These are phyloP conservation scores for Stictocephala bisonia DNA, from an alignment of 2,888 invertebrate species.

Conservation along the genomic window DNA sequence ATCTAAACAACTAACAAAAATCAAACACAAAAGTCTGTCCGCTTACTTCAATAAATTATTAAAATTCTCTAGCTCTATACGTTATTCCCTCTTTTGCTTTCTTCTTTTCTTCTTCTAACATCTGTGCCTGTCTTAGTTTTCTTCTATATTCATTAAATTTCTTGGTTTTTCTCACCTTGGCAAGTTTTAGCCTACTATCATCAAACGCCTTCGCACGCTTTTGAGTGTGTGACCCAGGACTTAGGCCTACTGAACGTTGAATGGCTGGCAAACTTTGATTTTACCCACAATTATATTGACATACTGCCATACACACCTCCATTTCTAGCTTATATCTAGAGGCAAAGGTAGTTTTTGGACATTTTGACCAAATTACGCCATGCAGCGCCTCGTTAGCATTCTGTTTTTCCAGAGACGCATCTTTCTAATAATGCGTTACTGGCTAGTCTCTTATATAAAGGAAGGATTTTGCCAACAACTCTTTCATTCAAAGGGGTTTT, in stretches of 20 bases:
- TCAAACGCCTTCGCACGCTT: conserved; percentile 1
- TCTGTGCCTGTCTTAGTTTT: conserved; percentile 15
- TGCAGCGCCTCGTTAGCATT: conserved; percentile 32
- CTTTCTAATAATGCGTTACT: neutral
- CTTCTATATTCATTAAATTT: conserved; percentile 32
- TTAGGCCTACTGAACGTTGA: neutral
- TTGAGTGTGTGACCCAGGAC: neutral
- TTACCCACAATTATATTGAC: conserved; percentile 21
- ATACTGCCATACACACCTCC: neutral
- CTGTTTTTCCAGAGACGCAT: conserved; percentile 27
- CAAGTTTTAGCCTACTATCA: conserved; percentile 22
- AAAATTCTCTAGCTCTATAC: conserved; percentile 26
- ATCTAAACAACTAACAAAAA: too few relatives aligned
- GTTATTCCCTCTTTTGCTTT: conserved; percentile 21
- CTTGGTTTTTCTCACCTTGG: conserved; percentile 7
- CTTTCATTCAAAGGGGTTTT: conserved; percentile 40
- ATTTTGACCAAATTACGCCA: conserved; percentile 32
- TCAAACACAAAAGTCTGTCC: too few relatives aligned
- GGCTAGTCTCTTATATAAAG: conserved; percentile 30
- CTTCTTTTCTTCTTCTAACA: conserved; percentile 25
- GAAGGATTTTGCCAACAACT: conserved; percentile 31
- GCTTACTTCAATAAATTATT: too few relatives aligned
- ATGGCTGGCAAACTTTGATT: neutral
- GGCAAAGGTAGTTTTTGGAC: conserved; percentile 19
- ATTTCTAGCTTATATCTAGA: conserved; percentile 25